Conservation (phyloP, 1,140 invertebrate species). For the Leptinotarsa texana region DNA sequence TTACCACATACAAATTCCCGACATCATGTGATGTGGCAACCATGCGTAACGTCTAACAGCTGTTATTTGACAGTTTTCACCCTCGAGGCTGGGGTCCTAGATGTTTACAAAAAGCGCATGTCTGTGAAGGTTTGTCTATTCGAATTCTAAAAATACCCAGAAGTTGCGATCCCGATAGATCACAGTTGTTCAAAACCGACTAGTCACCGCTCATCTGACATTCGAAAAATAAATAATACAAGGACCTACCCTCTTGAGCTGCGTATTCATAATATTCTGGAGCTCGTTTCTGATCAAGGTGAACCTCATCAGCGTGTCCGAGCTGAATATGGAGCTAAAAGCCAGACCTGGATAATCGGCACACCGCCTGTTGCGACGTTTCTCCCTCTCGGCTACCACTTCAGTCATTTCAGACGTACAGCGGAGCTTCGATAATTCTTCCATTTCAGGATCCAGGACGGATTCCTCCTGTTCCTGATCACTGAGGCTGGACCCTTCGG, state of each 20-base stretch:
- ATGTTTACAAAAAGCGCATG: slow-evolving; percentile 16
- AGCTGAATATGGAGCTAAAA: slow-evolving; percentile 90
- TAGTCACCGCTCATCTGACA: neutral
- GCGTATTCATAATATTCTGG: slow-evolving; percentile 95
- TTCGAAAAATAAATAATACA: neutral
- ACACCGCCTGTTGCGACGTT: slow-evolving; percentile 74
- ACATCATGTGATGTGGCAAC: neutral
- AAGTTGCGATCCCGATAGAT: neutral
- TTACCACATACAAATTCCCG: no score
- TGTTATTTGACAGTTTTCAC: neutral
- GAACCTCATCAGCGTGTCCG: slow-evolving; percentile 97
- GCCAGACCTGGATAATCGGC: slow-evolving; percentile 90
- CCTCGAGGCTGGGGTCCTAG: neutral
- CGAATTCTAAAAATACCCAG: slow-evolving; percentile 18
- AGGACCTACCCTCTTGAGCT: slow-evolving; percentile 90
- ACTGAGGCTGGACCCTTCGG: slow-evolving; percentile 58
- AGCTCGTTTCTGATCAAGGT: slow-evolving; percentile 95
- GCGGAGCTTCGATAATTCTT: slow-evolving; percentile 77
- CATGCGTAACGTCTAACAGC: neutral
- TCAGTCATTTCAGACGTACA: slow-evolving; percentile 88
- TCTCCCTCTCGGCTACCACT: slow-evolving; percentile 82
- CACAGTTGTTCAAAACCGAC: neutral
- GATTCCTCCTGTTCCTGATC: slow-evolving; percentile 56
- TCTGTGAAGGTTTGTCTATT: slow-evolving; percentile 5
- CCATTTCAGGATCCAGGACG: slow-evolving; percentile 74